Base-by-base conservation (phyloP, 2,888 invertebrate genomes). In the Drosophila bunnanda region DNA sequence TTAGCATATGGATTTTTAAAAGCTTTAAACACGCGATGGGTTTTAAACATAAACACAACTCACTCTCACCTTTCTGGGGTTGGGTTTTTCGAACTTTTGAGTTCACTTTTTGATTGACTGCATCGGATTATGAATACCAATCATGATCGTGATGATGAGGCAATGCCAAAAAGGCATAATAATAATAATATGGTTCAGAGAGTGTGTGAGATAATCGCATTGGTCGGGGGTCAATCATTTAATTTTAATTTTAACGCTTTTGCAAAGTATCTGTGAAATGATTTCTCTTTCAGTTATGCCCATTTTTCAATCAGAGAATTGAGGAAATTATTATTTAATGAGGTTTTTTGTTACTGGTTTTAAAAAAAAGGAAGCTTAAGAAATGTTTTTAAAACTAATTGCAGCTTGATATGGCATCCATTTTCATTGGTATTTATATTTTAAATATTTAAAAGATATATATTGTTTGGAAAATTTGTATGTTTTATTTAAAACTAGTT, bases 31-130 rank as follows among this genome's bases (percentile, higher is more conserved):
- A 72, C 46, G 71, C 71, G 25, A 69, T 56, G 55, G 15, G 32
- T 13, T 30, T 52, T 50, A 15, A 41, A 41, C 36, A 59, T n/a
- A 53, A 20, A 44, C 60, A 34, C 43, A 41, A 30, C 28, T 28
- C 38, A 32, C 36, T 34, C 32, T 9, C 8, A 30, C 9, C 32
- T 20, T 32, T 12, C 66, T 56, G 52, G 38, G 38, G 41, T 65
- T 57, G 60, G 41, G 39, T 56, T 65, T 65, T 66, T 60, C 56
- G 66, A 57, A 66, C 60, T 54, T 58, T 62, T 52, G 25, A 54
- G 43, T 57, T 60, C 56, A 44, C 57, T 67, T 67, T 75, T 67
- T 75, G 74, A 74, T 74, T 73, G 74, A 75, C 58, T 72, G 67
- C 72, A 72, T 50, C 72, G 65, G 74, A 75, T 73, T 75, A 62